Percentiles rank a stretch among this genome's conserved stretches.
phyloP scores from a whole-genome alignment of 2,797 vertebrate species.

The Diceros bicornis region DNA sequence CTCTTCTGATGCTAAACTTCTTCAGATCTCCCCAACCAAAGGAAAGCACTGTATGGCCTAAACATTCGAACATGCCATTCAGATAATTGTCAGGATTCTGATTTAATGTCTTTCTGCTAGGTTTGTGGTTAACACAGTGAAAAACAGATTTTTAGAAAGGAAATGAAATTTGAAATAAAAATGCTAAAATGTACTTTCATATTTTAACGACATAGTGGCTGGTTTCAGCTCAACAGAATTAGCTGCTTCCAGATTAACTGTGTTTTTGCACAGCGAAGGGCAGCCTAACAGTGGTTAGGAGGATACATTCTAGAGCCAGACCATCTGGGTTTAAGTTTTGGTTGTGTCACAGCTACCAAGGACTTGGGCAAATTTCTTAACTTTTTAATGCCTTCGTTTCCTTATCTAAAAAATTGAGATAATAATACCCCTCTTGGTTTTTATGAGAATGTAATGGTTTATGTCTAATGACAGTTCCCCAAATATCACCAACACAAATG shows the following conservation, averaged over 20 bases:
- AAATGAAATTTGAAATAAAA: constrained; percentile 56
- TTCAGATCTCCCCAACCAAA: not conserved
- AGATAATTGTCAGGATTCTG: constrained; percentile 73
- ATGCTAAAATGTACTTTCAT: not conserved
- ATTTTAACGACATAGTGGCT: constrained; percentile 27
- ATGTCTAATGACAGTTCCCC: not conserved
- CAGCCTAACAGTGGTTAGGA: not conserved
- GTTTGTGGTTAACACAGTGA: constrained; percentile 63
- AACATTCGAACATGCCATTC: constrained; percentile 67
- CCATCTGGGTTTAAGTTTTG: not conserved
- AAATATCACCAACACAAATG: not conserved
- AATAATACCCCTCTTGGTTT: not conserved
- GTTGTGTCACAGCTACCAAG: no score
- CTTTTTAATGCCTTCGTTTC: not conserved
- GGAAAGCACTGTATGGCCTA: not conserved
- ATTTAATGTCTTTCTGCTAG: constrained; percentile 75
- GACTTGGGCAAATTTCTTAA: not conserved
- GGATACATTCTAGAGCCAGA: not conserved
- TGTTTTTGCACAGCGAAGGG: not conserved
- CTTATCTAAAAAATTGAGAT: not conserved
- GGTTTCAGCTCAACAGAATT: not conserved
- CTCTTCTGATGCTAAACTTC: not conserved
- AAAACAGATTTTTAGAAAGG: constrained; percentile 82
- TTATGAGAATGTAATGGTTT: not conserved
- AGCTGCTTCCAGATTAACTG: not conserved